A percentile compares a stretch with the other conserved stretches of the same genome.
phyloP scores from a whole-genome alignment of 2,888 invertebrate species.

The Drosophila macrospina region DNA sequence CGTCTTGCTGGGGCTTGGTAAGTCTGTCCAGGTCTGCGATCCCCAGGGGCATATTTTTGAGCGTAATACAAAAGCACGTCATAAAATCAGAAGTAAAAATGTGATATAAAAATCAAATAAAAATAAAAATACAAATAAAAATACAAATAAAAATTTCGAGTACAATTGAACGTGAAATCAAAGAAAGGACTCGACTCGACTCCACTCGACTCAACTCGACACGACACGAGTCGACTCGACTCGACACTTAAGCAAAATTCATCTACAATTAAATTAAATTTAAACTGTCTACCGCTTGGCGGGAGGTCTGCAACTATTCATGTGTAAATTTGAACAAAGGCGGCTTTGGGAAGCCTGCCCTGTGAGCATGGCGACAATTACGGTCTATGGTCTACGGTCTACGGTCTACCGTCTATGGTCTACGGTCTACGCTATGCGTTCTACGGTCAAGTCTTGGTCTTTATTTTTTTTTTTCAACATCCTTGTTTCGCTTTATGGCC shows the following conservation, averaged over 20 bases:
- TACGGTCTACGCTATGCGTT: conserved; percentile 50
- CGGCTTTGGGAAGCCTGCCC: conserved; percentile 1
- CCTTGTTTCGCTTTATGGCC: conserved; percentile 75
- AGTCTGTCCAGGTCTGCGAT: too few relatives aligned
- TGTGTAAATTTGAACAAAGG: conserved; percentile 74
- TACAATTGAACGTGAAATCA: conserved; percentile 76
- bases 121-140: conserved; percentile 60
- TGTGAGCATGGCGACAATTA: conserved; percentile 73
- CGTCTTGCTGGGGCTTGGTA: too few relatives aligned
- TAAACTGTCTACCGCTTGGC: conserved; percentile 44
- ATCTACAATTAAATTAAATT: conserved; percentile 77
- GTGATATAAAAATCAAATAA: conserved; percentile 74
- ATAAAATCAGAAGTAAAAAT: conserved; percentile 65
- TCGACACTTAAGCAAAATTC: conserved; percentile 50
- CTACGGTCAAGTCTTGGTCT: conserved; percentile 26
- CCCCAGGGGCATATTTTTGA: conserved; percentile 22
- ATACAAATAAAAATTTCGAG: conserved; percentile 58
- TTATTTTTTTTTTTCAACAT: conserved; percentile 44
- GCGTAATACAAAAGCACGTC: conserved; percentile 32
- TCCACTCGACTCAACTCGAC: conserved; percentile 3
- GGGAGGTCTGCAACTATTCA: conserved; percentile 69
- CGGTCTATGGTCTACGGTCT: conserved; percentile 60
- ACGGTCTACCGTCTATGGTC: conserved; percentile 53
- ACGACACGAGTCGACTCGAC: background rate
- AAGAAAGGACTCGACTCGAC: conserved; percentile 43